Base-by-base conservation (phyloP, 2,113 vertebrate genomes). In the Anoplopoma fimbria region DNA sequence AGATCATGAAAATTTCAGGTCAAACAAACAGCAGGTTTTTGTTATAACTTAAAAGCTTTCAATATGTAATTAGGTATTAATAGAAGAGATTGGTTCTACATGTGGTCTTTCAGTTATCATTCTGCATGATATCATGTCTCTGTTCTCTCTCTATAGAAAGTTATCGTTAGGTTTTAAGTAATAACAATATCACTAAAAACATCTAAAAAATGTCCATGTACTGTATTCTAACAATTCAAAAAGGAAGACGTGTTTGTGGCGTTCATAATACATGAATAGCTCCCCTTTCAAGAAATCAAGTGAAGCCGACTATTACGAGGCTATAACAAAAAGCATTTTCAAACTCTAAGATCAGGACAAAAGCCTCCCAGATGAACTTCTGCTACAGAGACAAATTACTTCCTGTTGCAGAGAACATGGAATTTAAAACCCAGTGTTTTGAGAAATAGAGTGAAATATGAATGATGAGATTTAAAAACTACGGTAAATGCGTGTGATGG, bases 1-100 rank as follows among this genome's bases (percentile, higher is more conserved):
- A 78, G 29, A 74, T n/a, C 51, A 69, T 6, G 2, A 45, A 75
- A 38, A 67, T 17, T 21, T 51, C 9, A 47, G 45, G 29, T 84
- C 6, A 65, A 34, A 81, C 29, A 23, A 14, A 53, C 12, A 62
- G 61, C 9, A 63, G 2, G 27, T 23, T 51, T 15, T 57, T 38
- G 1, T 9, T 12, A 4, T 13, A 36, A n/a, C n/a, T 13, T 6
- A 49, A 40, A 33, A 6, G 5, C n/a, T 34, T 62, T 34, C 31
- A 33, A 40, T 1, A 15, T 14, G 21, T n/a, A 51, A 15, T 25
- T 57, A 45, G n/a, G 9, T n/a, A 10, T 3, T 27, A 47, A 55
- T 2, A 34, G 33, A 27, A 47, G 3, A 62, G 8, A 1, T 40
- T 2, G 42, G 19, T 58, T 53, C n/a, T 23, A 36, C 47, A 45